Conservation (phyloP, 2,797 vertebrate species). For the Anolis apletophallus region DNA sequence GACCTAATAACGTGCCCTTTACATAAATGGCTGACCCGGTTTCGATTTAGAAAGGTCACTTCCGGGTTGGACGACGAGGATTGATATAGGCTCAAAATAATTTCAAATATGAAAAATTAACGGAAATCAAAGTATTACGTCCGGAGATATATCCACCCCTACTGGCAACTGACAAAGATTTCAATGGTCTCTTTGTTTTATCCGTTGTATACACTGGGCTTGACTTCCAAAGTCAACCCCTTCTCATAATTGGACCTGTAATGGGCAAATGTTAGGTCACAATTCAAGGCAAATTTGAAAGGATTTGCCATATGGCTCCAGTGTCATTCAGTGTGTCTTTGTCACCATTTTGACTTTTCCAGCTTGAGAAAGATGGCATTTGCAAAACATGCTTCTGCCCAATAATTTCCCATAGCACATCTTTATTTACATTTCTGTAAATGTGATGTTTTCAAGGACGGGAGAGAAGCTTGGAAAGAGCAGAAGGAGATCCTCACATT, state of each 20-base stretch:
- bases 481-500: conserved; percentile 70
- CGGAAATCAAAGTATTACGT: too few relatives aligned
- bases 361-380: not conserved
- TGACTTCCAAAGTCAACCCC: not conserved
- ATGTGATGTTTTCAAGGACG: conserved; percentile 11
- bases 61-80: too few relatives aligned
- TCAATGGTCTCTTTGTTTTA: too few relatives aligned
- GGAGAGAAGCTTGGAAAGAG: not conserved
- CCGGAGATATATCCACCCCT: too few relatives aligned
- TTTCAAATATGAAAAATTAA: too few relatives aligned
- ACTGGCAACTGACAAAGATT: too few relatives aligned
- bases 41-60: too few relatives aligned
- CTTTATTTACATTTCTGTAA: not conserved
- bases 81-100: too few relatives aligned
- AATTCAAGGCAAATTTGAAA: not conserved
- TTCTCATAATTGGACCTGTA: not conserved
- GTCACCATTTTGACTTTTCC: not conserved
- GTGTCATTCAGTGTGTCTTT: not conserved
- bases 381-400: not conserved
- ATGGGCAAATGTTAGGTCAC: not conserved
- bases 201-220: not conserved
- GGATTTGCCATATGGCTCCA: not conserved
- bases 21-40: too few relatives aligned
- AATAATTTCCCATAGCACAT: not conserved
- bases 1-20: too few relatives aligned